A percentile compares a stretch with the other conserved stretches of the same genome.
These are phyloP conservation scores for Allygus modestus DNA, from an alignment of 2,888 invertebrate species.

Conservation along the genomic window DNA sequence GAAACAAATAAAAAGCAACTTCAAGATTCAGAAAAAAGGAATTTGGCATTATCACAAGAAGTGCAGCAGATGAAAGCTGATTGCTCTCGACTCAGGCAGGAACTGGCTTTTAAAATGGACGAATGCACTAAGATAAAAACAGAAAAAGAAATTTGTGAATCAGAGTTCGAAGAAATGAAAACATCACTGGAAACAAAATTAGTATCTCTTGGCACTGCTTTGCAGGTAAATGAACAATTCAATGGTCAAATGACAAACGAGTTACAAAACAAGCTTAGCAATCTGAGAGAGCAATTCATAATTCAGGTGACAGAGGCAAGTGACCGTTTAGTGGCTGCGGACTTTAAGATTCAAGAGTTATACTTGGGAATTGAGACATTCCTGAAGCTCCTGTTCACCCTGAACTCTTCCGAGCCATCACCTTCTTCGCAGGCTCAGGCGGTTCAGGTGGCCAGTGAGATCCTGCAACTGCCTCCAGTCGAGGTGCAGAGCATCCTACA, in stretches of 20 bases:
- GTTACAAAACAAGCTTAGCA: conserved; percentile 41
- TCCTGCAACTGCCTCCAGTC: conserved; percentile 5
- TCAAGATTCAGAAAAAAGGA: conserved; percentile 10
- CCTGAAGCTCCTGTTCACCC: conserved; percentile 33
- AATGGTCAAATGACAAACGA: conserved; percentile 15
- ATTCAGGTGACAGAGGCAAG: conserved; percentile 45
- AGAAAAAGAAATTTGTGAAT: conserved; percentile 19
- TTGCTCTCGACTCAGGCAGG: neutral
- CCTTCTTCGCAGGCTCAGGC: conserved; percentile 35
- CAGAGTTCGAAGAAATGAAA: conserved; percentile 49
- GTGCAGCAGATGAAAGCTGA: neutral
- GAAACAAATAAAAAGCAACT: neutral
- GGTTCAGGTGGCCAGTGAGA: conserved; percentile 42
- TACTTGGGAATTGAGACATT: conserved; percentile 53
- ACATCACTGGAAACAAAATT: conserved; percentile 40
- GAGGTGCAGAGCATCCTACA: conserved; percentile 40
- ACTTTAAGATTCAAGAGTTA: conserved; percentile 56
- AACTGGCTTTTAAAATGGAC: neutral
- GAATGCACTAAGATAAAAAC: neutral
- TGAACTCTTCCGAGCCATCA: neutral
- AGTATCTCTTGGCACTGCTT: neutral
- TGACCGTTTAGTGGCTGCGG: conserved; percentile 34
- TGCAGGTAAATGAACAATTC: conserved; percentile 5
- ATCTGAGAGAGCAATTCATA: conserved; percentile 49
- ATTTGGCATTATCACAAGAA: conserved; percentile 12